phyloP scores from a whole-genome alignment of 2,113 vertebrate genomes.

The Rhinichthys klamathensis region DNA sequence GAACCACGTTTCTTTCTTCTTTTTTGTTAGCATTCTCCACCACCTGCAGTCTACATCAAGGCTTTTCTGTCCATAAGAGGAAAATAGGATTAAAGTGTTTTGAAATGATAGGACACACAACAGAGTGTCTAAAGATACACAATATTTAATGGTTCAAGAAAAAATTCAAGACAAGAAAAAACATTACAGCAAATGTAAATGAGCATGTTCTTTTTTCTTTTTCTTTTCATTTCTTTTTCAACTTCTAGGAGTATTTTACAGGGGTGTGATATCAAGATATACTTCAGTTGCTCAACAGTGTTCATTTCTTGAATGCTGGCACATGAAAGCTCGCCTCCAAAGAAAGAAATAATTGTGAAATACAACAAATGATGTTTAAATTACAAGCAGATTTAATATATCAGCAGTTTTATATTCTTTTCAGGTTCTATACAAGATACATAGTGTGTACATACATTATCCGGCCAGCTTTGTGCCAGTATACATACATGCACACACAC shows the following conservation, averaged over 20 bases:
- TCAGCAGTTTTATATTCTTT: constrained; percentile 79
- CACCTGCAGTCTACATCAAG: constrained; percentile 23
- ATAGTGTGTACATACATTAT: constrained; percentile 79
- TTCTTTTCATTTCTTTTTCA: background rate
- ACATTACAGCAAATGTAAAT: constrained; percentile 74
- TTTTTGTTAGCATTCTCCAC: constrained; percentile 30
- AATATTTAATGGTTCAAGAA: constrained; percentile 83
- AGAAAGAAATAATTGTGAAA: constrained; percentile 79
- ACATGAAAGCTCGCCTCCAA: constrained; percentile 80
- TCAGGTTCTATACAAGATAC: constrained; percentile 79
- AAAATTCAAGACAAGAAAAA: constrained; percentile 82
- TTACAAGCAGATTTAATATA: constrained; percentile 91
- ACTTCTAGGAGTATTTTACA: constrained; percentile 83
- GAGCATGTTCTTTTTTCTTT: constrained; percentile 79
- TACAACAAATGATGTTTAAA: constrained; percentile 78
- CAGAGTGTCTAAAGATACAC: constrained; percentile 64
- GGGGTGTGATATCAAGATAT: constrained; percentile 81
- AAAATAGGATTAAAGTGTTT: constrained; percentile 25
- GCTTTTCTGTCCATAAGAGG: constrained; percentile 3
- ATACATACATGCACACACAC: constrained; percentile 67
- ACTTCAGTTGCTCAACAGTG: constrained; percentile 82
- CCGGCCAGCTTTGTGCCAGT: constrained; percentile 71
- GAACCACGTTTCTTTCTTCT: constrained; percentile 5
- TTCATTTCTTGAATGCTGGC: constrained; percentile 70
- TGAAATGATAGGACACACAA: constrained; percentile 41